Conservation (phyloP, 1,140 invertebrate genomes). For the Drosophila mojavensis region DNA sequence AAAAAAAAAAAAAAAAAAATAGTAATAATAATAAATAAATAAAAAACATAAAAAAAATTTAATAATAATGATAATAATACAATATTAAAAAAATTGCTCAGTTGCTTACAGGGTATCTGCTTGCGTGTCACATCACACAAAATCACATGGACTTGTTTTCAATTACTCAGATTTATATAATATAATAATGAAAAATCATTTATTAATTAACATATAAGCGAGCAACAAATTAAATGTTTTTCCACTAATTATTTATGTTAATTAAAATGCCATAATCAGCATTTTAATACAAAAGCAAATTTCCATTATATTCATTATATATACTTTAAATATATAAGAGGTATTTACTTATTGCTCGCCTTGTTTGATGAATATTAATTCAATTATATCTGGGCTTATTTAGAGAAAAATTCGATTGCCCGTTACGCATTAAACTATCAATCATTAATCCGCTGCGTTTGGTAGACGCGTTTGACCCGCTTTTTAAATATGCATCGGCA, state of each 20-base stretch:
- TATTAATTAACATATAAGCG: background rate
- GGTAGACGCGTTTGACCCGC: constrained; percentile 18
- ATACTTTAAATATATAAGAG: background rate
- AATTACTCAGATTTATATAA: no score
- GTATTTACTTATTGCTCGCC: background rate
- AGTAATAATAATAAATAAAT: no score
- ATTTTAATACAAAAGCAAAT: constrained; percentile 15
- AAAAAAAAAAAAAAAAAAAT: no score
- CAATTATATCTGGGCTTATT: constrained; percentile 11
- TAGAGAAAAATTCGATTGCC: constrained; percentile 1
- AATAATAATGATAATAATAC: no score
- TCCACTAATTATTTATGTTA: constrained; percentile 13
- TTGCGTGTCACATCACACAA: no score
- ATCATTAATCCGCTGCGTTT: constrained; percentile 31
- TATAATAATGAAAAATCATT: background rate
- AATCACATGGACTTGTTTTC: no score
- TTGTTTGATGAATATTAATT: constrained; percentile 27
- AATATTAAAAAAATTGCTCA: no score
- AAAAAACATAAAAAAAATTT: no score
- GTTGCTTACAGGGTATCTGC: no score
- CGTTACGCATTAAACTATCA: constrained; percentile 9
- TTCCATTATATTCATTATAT: background rate
- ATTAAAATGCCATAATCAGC: constrained; percentile 22
- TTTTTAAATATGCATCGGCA: constrained; percentile 44
- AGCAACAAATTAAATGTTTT: constrained; percentile 3